Evolutionary conservation across 1,140 invertebrate genomes (phyloP).

Genomic region (Melanaphis sacchari): DNA sequence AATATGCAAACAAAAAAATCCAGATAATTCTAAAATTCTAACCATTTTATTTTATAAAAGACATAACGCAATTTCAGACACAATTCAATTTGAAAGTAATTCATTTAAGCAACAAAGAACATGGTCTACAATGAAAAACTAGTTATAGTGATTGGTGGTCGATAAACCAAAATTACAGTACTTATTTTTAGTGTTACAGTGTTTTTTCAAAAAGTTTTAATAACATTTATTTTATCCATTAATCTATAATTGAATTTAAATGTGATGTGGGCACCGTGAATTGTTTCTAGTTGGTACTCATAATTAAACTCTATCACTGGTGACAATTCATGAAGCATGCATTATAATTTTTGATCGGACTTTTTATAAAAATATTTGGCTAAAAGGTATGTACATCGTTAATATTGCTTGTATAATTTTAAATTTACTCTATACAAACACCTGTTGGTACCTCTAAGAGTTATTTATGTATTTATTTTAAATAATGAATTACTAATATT

Average conservation of each 20-base stretch:
- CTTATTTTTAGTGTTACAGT: background rate
- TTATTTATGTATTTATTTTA: background rate
- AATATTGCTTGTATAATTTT: background rate
- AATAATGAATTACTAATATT: background rate
- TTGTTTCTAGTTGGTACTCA: conserved; percentile 46
- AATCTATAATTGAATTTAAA: background rate
- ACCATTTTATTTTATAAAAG: conserved; percentile 27
- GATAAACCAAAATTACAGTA: background rate
- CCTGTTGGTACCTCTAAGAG: background rate
- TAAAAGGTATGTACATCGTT: background rate
- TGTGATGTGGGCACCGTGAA: conserved; percentile 32
- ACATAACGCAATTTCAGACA: background rate
- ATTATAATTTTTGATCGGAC: conserved; percentile 18
- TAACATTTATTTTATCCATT: background rate
- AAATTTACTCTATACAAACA: no score
- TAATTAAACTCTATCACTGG: conserved; percentile 49
- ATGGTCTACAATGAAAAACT: background rate
- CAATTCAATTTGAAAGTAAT: background rate
- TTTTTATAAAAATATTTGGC: background rate
- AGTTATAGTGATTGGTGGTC: background rate
- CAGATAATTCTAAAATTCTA: conserved; percentile 4
- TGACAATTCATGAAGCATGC: conserved; percentile 50
- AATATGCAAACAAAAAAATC: conserved; percentile 28
- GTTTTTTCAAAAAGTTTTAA: background rate
- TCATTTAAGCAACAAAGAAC: background rate